Percentiles rank a stretch among this genome's conserved stretches.
Evolutionary conservation across 2,888 invertebrate genomes (phyloP).

Genomic region (Phortica magna): DNA sequence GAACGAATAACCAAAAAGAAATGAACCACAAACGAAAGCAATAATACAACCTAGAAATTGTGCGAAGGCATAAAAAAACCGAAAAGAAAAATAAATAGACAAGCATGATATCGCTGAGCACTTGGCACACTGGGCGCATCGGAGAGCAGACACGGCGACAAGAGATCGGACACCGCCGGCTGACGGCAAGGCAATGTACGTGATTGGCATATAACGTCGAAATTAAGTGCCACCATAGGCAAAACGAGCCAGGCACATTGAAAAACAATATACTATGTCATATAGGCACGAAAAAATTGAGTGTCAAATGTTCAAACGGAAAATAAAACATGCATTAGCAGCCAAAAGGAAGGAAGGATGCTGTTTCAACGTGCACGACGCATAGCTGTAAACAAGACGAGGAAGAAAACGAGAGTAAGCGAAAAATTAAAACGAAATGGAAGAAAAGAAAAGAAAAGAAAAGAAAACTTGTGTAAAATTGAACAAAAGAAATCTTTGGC

Average conservation of each 20-base stretch:
- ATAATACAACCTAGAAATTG: conserved; percentile 46
- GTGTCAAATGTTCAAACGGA: conserved; percentile 59
- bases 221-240: conserved; percentile 66
- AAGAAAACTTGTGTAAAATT: conserved; percentile 33
- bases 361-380: conserved; percentile 56
- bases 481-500: conserved; percentile 41
- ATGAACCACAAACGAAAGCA: conserved; percentile 26
- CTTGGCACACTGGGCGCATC: conserved; percentile 12
- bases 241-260: conserved; percentile 48
- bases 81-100: conserved; percentile 28
- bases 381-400: conserved; percentile 35
- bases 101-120: conserved; percentile 14
- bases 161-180: neutral
- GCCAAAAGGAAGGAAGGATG: conserved; percentile 55
- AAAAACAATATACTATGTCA: conserved; percentile 37
- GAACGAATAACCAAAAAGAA: conserved; percentile 50
- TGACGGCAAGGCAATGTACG: conserved; percentile 55
- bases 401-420: conserved; percentile 24
- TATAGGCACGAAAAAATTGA: conserved; percentile 56
- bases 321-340: conserved; percentile 72
- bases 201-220: conserved; percentile 70
- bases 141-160: conserved; percentile 1
- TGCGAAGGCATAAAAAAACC: conserved; percentile 32
- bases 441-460: conserved; percentile 31
- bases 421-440: conserved; percentile 9